Percentiles rank a stretch among this genome's conserved stretches.
phyloP scores from a whole-genome alignment of 2,888 invertebrate species.

The Stenoptilia bipunctidactyla region DNA sequence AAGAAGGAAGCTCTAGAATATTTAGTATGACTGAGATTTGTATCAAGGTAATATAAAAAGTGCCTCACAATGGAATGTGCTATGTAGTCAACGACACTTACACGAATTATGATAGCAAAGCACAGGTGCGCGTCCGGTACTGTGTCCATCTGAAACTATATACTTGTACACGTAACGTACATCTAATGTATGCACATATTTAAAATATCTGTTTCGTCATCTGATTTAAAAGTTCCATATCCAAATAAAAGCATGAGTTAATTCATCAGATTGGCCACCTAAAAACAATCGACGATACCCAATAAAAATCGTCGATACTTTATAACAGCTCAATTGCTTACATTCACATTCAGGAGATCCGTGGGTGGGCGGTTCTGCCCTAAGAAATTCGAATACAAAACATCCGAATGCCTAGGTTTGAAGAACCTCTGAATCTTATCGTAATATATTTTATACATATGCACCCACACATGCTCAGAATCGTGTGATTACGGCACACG shows the following conservation, averaged over 20 bases:
- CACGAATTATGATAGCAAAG: conserved; percentile 18
- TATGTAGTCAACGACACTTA: conserved; percentile 23
- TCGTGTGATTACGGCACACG: conserved; percentile 53
- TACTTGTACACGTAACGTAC: too few relatives aligned
- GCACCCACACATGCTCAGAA: conserved; percentile 45
- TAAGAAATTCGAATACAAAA: conserved; percentile 50
- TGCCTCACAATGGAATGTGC: conserved; percentile 30
- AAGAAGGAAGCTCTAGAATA: too few relatives aligned
- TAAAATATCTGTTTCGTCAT: too few relatives aligned
- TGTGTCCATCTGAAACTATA: too few relatives aligned
- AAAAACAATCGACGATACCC: too few relatives aligned
- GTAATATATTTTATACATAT: conserved; percentile 33
- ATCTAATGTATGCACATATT: too few relatives aligned
- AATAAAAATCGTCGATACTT: too few relatives aligned
- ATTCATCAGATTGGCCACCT: too few relatives aligned
- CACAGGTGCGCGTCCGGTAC: conserved; percentile 66
- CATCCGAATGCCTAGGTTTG: conserved; percentile 57
- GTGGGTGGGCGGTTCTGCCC: conserved; percentile 43
- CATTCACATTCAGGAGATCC: conserved; percentile 18
- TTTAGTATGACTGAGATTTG: too few relatives aligned
- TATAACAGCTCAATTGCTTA: conserved; percentile 4
- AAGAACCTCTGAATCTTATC: conserved; percentile 70
- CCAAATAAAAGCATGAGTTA: too few relatives aligned
- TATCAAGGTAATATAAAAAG: conserved; percentile 16
- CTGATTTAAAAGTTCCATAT: too few relatives aligned